Base-by-base conservation (phyloP, 2,888 invertebrate genomes). In the Lycaena phlaeas region DNA sequence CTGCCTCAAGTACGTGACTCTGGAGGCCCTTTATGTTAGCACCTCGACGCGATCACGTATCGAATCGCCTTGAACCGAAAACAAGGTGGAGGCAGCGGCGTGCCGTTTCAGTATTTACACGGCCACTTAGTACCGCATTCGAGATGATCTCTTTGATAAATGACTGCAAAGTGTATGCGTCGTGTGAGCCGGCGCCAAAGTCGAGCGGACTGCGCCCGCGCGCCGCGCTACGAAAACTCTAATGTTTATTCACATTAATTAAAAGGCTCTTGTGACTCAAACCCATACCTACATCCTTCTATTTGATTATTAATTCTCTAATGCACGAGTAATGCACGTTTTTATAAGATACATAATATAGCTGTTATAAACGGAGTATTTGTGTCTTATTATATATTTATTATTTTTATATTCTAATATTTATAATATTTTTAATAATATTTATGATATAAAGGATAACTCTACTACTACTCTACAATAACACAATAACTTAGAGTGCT, bases 1-100 rank as follows among this genome's bases (percentile, higher is more conserved):
- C 52, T 61, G 61, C 46, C 47, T 53, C 47, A 50, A 49, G 50
- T 74, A 75, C 75, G 78, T 78, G 79, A 70, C 64, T 49, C 44
- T 50, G 51, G 60, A 66, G 64, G 59, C 50, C 57, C 65, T 75
- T 74, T 78, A 64, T 69, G 66, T 75, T 68, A 71, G 56, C 68
- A 67, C 69, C 58, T 73, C 56, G 61, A 49, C 51, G 54, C 57
- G 65, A 61, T 67, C 76, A 77, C 75, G 76, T 73, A 61, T 48
- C 52, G 50, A 64, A 59, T 52, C 51, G 51, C 78, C 76, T 78
- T 78, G 72, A 72, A 63, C 63, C 57, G 61, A 46, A 50, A 50
- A 41, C 34, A 28, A 41, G 50, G 50, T 54, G 54, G 48, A 53
- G 53, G 47, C 44, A 37, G 44, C 44, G n/a, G n/a, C n/a, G n/a